A percentile compares a stretch with the other conserved stretches of the same genome.
phyloP scores from a whole-genome alignment of 2,113 vertebrate genomes.

The Corydoras maculifer region DNA sequence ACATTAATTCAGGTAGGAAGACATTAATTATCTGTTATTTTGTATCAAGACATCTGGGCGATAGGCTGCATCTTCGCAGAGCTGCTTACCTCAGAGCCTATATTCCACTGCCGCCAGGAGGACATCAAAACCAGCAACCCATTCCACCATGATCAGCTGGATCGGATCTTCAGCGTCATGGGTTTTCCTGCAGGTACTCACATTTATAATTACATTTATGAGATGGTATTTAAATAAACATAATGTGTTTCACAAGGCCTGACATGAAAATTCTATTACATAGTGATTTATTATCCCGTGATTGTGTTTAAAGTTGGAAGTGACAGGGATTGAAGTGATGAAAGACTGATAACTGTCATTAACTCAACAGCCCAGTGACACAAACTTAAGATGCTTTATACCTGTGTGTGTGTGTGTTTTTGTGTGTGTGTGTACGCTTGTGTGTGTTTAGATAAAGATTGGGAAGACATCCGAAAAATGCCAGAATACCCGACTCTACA shows the following conservation, averaged over 20 bases:
- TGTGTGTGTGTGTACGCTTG: not conserved
- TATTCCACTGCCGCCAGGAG: constrained; percentile 97
- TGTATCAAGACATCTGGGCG: constrained; percentile 90
- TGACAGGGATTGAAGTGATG: not conserved
- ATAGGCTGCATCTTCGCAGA: constrained; percentile 99
- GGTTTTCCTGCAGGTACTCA: constrained; percentile 91
- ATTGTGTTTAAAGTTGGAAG: too few relatives aligned
- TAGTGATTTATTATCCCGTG: too few relatives aligned
- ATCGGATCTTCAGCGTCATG: constrained; percentile 98
- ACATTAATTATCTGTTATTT: not conserved
- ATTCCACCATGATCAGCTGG: constrained; percentile 95
- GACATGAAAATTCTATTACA: too few relatives aligned
- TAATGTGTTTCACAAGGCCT: too few relatives aligned
- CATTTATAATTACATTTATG: not conserved
- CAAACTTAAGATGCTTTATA: not conserved
- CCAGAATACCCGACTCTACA: constrained; percentile 98
- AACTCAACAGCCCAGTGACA: not conserved
- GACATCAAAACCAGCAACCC: constrained; percentile 99
- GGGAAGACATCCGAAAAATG: constrained; percentile 99
- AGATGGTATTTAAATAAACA: too few relatives aligned
- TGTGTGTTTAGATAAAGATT: constrained; percentile 85
- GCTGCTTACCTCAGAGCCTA: constrained; percentile 93
- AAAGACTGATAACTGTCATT: not conserved
- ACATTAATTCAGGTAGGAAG: too few relatives aligned
- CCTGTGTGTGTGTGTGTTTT: not conserved